Evolutionary conservation across 1,140 invertebrate genomes (phyloP), one percentile per base, ranked within the genome.

Genomic region (Calliopsis andreniformis): DNA sequence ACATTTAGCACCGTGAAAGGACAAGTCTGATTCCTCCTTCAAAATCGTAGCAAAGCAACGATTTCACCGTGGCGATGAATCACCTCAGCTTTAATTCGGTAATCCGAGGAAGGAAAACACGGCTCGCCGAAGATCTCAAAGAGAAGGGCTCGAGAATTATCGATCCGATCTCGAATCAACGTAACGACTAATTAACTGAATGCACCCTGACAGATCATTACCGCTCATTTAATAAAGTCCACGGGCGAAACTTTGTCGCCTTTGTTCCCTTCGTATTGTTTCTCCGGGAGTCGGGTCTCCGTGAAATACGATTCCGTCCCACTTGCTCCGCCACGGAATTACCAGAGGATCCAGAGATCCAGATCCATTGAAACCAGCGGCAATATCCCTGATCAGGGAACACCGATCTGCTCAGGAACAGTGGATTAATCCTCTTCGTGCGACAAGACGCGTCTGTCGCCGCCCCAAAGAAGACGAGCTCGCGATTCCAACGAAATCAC

Each of bases 141-240:
- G n/a, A 32, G n/a, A 0, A 49, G 32, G n/a, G 53, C 20, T 58
- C 53, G 39, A 18, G 14, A 35, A 2, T 16, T 16, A 2, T 39
- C 23, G 47, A 67, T 51, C 39, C 14, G 14, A 39, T 3, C 18
- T 3, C 10, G 32, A 23, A 39, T 59, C 30, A 35, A 39, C 56
- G 59, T 72, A 53, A 64, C 66, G 53, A 43, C 45, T 72, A 72
- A 72, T 72, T 72, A 72, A 72, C 69, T 64, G 35, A 64, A 53
- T 53, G 59, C 69, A 28, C 32, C 35, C 18, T 1, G 45, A 4
- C 45, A 23, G 20, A 45, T 72, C 59, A 64, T 72, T 72, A 72
- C 28, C 59, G 35, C 28, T 72, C 69, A 42, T 64, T 72, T 72
- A 72, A 72, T 72, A 63, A 64, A 42, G 69, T 62, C 59, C 59